A percentile compares a stretch with the other conserved stretches of the same genome.
Evolutionary conservation across 2,888 invertebrate genomes (phyloP).

Genomic region (Tetanocera ferruginea): DNA sequence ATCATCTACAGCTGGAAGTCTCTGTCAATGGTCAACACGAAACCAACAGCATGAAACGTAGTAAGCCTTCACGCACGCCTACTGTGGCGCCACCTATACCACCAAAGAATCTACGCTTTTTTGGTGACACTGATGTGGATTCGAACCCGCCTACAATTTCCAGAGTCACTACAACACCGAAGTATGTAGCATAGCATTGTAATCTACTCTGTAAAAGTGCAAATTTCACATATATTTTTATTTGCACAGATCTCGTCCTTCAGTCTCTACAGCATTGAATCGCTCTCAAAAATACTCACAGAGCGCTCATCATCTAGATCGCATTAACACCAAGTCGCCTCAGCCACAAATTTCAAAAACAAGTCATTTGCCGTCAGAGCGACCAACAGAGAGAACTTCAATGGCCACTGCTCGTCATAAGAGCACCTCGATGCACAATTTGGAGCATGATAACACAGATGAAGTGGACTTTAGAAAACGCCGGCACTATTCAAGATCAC

Average conservation of each 20-base stretch:
- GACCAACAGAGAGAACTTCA: background rate
- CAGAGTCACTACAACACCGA: constrained; percentile 63
- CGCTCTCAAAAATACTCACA: constrained; percentile 67
- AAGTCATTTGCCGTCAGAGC: background rate
- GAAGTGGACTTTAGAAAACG: constrained; percentile 66
- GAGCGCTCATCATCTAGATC: constrained; percentile 68
- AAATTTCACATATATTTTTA: background rate
- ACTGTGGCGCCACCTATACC: constrained; percentile 46
- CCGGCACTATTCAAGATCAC: constrained; percentile 69
- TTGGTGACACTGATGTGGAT: constrained; percentile 86
- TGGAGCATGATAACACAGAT: constrained; percentile 61
- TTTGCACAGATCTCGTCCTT: constrained; percentile 57
- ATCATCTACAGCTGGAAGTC: constrained; percentile 55
- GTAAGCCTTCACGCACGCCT: constrained; percentile 51
- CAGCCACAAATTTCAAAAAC: constrained; percentile 36
- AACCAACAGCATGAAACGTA: constrained; percentile 61
- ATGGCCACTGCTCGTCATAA: constrained; percentile 55
- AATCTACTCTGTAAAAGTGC: background rate
- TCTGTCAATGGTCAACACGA: constrained; percentile 58
- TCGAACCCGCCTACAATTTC: constrained; percentile 75
- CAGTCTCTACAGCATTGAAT: constrained; percentile 53
- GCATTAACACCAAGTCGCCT: constrained; percentile 55
- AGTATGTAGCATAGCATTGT: constrained; percentile 51
- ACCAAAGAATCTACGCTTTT: constrained; percentile 82
- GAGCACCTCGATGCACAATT: constrained; percentile 68